phyloP scores from a whole-genome alignment of 2,888 invertebrate genomes.

The Drosophila sordidula region DNA sequence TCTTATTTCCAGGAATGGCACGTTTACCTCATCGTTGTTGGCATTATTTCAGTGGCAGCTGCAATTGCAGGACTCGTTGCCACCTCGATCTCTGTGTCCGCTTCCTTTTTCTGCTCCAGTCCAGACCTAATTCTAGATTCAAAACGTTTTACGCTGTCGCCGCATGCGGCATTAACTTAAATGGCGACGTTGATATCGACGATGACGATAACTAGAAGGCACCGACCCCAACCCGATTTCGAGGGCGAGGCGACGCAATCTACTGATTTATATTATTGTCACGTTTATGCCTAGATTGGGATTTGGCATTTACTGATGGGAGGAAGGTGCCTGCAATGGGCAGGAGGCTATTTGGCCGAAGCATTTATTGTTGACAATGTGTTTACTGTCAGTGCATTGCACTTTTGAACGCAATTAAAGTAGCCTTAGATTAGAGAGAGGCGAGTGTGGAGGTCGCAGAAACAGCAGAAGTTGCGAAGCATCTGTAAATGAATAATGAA shows the following conservation, averaged over 20 bases:
- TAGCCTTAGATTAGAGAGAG: neutral
- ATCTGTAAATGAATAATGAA: constrained; percentile 80
- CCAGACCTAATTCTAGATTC: constrained; percentile 39
- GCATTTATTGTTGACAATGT: constrained; percentile 8
- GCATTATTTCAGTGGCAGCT: constrained; percentile 19
- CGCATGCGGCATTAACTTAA: constrained; percentile 67
- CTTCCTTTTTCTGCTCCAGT: neutral
- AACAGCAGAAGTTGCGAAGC: constrained; percentile 20
- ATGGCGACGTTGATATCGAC: constrained; percentile 49
- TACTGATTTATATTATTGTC: constrained; percentile 82
- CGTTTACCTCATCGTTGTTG: constrained; percentile 36
- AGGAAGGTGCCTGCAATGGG: constrained; percentile 2
- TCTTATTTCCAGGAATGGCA: constrained; percentile 57
- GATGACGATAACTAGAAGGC: constrained; percentile 18
- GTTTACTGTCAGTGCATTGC: constrained; percentile 35
- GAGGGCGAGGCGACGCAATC: constrained; percentile 47
- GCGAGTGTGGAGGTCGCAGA: neutral
- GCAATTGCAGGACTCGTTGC: constrained; percentile 7
- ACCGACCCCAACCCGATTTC: constrained; percentile 12
- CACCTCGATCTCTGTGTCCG: constrained; percentile 2
- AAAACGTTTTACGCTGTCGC: constrained; percentile 61
- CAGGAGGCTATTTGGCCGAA: neutral
- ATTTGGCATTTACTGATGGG: constrained; percentile 53
- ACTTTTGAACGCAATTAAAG: constrained; percentile 60
- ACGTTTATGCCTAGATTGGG: constrained; percentile 80